Evolutionary conservation across 2,888 invertebrate genomes (phyloP).

Genomic region (Ophion obscuratus): DNA sequence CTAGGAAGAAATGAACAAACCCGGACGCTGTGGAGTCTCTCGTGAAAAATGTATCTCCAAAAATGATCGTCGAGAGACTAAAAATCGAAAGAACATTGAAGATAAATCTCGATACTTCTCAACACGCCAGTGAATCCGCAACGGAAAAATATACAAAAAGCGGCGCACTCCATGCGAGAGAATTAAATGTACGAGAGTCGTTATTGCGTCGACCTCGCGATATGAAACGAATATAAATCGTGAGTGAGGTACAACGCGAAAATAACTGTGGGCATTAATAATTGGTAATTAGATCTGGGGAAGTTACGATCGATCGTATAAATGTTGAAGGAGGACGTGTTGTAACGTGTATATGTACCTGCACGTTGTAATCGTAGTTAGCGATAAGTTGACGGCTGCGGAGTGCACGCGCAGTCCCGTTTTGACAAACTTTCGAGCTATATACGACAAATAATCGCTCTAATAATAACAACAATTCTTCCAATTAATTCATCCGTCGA

Average conservation of each 20-base stretch:
- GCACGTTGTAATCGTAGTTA: conserved; percentile 55
- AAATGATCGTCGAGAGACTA: not conserved
- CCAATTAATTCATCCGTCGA: conserved; percentile 37
- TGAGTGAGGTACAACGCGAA: conserved; percentile 53
- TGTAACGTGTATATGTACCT: conserved; percentile 6
- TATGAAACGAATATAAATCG: conserved; percentile 58
- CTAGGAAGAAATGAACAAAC: not conserved
- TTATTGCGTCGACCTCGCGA: conserved; percentile 21
- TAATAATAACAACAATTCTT: conserved; percentile 40
- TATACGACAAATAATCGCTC: conserved; percentile 11
- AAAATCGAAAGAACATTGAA: not conserved
- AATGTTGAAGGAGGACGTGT: conserved; percentile 43
- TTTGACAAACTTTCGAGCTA: conserved; percentile 35
- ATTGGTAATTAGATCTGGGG: conserved; percentile 69
- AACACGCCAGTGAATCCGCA: not conserved
- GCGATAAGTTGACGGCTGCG: conserved; percentile 46
- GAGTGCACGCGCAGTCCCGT: conserved; percentile 1
- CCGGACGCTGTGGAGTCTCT: not conserved
- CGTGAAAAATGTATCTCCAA: not conserved
- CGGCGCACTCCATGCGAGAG: conserved; percentile 2
- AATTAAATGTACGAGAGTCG: conserved; percentile 19
- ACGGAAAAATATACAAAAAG: not conserved
- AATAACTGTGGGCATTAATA: conserved; percentile 61
- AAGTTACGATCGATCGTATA: conserved; percentile 67
- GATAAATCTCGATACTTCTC: conserved; percentile 4